phyloP scores from a whole-genome alignment of 1,140 invertebrate species.

The Zaprionus camerounensis region DNA sequence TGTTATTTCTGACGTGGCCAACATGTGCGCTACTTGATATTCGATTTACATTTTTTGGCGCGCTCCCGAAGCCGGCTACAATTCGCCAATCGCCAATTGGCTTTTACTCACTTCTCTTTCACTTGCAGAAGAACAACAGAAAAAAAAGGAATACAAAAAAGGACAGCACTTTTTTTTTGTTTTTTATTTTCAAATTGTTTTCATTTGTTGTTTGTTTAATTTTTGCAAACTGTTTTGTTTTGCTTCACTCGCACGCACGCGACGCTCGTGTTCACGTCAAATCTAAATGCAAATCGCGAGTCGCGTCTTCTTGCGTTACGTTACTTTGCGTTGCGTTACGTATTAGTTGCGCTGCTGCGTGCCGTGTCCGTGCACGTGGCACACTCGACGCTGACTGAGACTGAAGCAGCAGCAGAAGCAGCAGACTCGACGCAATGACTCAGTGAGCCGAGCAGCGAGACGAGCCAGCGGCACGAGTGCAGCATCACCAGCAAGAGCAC shows the following conservation, averaged over 20 bases:
- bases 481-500: slow-evolving; percentile 7
- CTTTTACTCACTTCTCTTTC: not conserved
- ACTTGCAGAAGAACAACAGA: not conserved
- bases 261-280: slow-evolving; percentile 7
- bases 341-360: slow-evolving; percentile 16
- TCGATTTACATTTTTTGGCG: slow-evolving; percentile 38
- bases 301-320: not conserved
- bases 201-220: not conserved
- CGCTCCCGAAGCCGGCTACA: slow-evolving; percentile 43
- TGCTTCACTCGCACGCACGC: slow-evolving; percentile 26
- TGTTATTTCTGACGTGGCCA: slow-evolving; percentile 21
- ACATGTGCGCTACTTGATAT: slow-evolving; percentile 36
- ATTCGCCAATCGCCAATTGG: slow-evolving; percentile 16
- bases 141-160: slow-evolving; percentile 7
- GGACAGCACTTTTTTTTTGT: not conserved
- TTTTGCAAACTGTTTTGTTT: slow-evolving; percentile 19
- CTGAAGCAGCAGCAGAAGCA: slow-evolving; percentile 27
- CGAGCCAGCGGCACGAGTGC: slow-evolving; percentile 10
- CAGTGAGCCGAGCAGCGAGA: slow-evolving; percentile 7
- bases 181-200: not conserved
- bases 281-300: not conserved
- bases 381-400: slow-evolving; percentile 68
- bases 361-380: slow-evolving; percentile 74
- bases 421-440: slow-evolving; percentile 53
- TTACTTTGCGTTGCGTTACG: slow-evolving; percentile 9